A percentile compares a stretch with the other conserved stretches of the same genome.
Evolutionary conservation across 2,113 vertebrate genomes (phyloP).

Genomic region (Neofelis nebulosa): DNA sequence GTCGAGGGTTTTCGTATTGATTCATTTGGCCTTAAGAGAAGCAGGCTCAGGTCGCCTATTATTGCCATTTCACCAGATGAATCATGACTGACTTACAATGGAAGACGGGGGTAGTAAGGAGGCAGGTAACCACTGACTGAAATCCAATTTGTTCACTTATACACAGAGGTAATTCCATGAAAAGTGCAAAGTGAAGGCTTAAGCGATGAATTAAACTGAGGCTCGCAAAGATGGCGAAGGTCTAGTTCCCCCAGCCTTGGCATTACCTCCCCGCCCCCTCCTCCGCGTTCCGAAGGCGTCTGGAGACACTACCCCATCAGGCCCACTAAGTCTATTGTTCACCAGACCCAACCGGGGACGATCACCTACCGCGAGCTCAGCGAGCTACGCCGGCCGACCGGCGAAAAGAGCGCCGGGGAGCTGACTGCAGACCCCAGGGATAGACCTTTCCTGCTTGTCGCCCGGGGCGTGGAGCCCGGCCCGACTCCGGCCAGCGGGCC

Average conservation of each 20-base stretch:
- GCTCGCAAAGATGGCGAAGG: background rate
- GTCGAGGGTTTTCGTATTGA: background rate
- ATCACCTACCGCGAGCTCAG: conserved; percentile 83
- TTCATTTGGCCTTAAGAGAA: background rate
- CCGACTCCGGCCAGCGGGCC: conserved; percentile 61
- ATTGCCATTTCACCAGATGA: background rate
- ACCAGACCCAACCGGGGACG: background rate
- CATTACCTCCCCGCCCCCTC: background rate
- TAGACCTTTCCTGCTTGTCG: conserved; percentile 74
- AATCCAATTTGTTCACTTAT: background rate
- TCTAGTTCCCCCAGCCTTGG: background rate
- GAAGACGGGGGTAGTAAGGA: background rate
- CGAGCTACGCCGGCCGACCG: conserved; percentile 78
- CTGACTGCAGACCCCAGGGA: conserved; percentile 48
- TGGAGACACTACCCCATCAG: rapidly evolving
- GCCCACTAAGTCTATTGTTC: background rate
- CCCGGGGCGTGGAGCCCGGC: conserved; percentile 77
- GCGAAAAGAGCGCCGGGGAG: conserved; percentile 83
- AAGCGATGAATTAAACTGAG: background rate
- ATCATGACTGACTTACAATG: background rate
- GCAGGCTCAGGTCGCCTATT: background rate
- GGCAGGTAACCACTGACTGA: background rate
- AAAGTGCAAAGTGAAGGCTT: background rate
- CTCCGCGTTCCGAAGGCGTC: background rate
- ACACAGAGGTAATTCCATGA: background rate